Evolutionary conservation across 2,113 vertebrate species (phyloP), one percentile per base, ranked within the genome.

Genomic region (Lasiurus cinereus): DNA sequence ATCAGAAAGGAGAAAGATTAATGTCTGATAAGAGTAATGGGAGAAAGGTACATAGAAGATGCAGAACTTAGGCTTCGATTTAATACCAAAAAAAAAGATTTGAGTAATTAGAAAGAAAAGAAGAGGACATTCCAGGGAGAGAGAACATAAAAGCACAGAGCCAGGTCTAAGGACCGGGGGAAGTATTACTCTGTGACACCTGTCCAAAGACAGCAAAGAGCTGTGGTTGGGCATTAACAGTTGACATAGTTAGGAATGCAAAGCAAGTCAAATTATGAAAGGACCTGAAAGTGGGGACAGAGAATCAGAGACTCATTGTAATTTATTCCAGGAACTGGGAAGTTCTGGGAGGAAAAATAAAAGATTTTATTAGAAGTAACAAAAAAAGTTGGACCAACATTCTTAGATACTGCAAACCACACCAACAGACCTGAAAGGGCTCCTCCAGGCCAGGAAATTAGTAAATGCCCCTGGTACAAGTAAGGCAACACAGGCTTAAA

Each of bases 391-490:
- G 1, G 52, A 89, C 89, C 66, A 94, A 83, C 10, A 39, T 93
- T 92, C 80, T 93, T 87, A 87, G 13, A 87, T 62, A 66, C 31
- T 88, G 67, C 18, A 79, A 83, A 39, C 21, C 54, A 96, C 78
- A 31, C 2, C 70, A 96, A 78, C 0, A 18, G 43, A 5, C n/a
- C 70, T 84, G 24, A 93, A 92, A 90, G 52, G 46, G 50, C 27
- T 95, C 79, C 79, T 84, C 31, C 33, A 33, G 50, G 36, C 31
- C 91, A 96, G 62, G 39, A 97, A 93, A 83, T 84, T 31, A 89
- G 46, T 24, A 82, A 93, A 70, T 36, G 11, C 7, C 33, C n/a
- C 46, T 29, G 46, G 33, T 2, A 72, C 54, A 80, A 66, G 31
- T 62, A 59, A 74, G 33, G 74, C 73, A 87, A 94, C 9, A 36